phyloP scores from a whole-genome alignment of 2,797 vertebrate species.

The Anguilla marmorata region DNA sequence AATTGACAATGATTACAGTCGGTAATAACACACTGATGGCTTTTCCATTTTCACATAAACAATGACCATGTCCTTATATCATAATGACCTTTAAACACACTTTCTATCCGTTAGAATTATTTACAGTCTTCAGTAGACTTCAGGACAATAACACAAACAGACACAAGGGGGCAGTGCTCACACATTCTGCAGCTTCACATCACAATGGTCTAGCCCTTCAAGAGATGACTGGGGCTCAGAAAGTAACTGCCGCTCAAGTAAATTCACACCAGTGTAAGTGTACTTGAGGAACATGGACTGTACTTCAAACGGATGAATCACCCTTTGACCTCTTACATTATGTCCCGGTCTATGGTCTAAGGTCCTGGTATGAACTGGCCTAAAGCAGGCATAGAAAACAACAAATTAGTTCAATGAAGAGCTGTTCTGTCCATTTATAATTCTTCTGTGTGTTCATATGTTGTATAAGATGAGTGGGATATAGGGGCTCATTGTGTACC shows the following conservation, averaged over 20 bases:
- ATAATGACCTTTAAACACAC: not conserved
- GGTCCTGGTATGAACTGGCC: not conserved
- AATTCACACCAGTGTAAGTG: not conserved
- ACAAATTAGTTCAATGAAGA: not conserved
- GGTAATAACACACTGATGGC: not conserved
- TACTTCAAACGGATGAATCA: not conserved
- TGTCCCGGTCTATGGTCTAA: no score
- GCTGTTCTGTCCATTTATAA: not conserved
- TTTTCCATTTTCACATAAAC: not conserved
- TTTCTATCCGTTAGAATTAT: not conserved
- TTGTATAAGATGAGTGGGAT: not conserved
- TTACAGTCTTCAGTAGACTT: not conserved
- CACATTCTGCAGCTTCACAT: not conserved
- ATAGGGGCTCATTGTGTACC: not conserved
- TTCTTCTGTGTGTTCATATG: not conserved
- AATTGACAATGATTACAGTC: not conserved
- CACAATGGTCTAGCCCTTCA: not conserved
- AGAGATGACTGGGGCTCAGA: not conserved
- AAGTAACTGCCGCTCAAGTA: not conserved
- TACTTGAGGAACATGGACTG: not conserved
- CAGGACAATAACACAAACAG: not conserved
- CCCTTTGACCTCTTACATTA: not conserved
- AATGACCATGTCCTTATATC: not conserved
- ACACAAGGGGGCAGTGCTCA: slow-evolving; percentile 9
- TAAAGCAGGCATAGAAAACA: not conserved